Percentiles rank a stretch among this genome's conserved stretches.
Evolutionary conservation across 1,140 invertebrate species (phyloP).

Genomic region (Monochamus saltuarius): DNA sequence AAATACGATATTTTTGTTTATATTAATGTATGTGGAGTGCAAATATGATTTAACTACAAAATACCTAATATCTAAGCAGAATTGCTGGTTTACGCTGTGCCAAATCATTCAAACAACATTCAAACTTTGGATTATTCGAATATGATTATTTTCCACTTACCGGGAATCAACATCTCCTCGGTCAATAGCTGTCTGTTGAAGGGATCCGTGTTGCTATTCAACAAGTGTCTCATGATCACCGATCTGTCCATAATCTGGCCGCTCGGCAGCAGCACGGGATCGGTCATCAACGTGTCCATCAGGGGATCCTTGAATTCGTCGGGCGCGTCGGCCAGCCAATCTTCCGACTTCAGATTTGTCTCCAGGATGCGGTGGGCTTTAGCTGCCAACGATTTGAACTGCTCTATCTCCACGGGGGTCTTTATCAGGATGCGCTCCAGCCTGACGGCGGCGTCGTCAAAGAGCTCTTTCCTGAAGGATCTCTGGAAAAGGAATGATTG

Average conservation of each 20-base stretch:
- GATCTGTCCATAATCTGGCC: slow-evolving; percentile 95
- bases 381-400: slow-evolving; percentile 77
- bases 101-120: background rate
- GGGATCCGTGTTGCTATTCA: slow-evolving; percentile 95
- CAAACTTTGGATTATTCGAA: background rate
- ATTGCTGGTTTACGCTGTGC: too few species aligned
- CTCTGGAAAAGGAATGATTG: slow-evolving; percentile 61
- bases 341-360: slow-evolving; percentile 82
- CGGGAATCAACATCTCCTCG: slow-evolving; percentile 81
- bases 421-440: slow-evolving; percentile 83
- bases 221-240: slow-evolving; percentile 89
- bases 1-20: too few species aligned
- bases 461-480: slow-evolving; percentile 90
- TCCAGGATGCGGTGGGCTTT: slow-evolving; percentile 77
- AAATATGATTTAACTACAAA: background rate
- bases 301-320: slow-evolving; percentile 97
- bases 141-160: slow-evolving; percentile 53
- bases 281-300: slow-evolving; percentile 97
- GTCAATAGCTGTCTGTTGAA: slow-evolving; percentile 93
- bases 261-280: slow-evolving; percentile 91
- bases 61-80: background rate
- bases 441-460: slow-evolving; percentile 82
- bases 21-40: too few species aligned
- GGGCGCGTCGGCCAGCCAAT: slow-evolving; percentile 93
- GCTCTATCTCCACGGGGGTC: slow-evolving; percentile 76